phyloP scores from a whole-genome alignment of 2,888 invertebrate genomes.

The Callimorpha dominula region DNA sequence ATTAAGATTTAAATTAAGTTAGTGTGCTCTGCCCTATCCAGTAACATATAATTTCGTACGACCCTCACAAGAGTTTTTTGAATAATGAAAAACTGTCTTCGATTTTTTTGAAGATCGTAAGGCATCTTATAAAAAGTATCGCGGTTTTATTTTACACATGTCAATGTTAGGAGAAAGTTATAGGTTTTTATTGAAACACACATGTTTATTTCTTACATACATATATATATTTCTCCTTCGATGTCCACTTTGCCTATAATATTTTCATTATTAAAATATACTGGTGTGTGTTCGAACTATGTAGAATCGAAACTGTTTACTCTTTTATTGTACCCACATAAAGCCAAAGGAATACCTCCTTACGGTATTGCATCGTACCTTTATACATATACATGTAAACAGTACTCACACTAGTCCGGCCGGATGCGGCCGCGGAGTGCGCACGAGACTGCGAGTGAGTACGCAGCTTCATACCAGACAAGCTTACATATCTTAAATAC shows the following conservation, averaged over 20 bases:
- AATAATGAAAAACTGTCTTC: slow-evolving; percentile 64
- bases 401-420: too few relatives aligned
- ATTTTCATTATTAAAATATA: neutral
- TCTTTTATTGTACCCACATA: too few relatives aligned
- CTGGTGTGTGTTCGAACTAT: neutral
- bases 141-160: slow-evolving; percentile 73
- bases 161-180: slow-evolving; percentile 62
- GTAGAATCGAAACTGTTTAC: too few relatives aligned
- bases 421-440: too few relatives aligned
- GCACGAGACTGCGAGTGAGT: too few relatives aligned
- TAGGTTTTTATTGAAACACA: slow-evolving; percentile 16
- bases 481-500: too few relatives aligned
- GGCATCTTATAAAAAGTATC: slow-evolving; percentile 72
- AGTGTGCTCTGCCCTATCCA: slow-evolving; percentile 46
- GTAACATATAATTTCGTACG: slow-evolving; percentile 42
- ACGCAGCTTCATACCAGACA: too few relatives aligned
- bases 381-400: too few relatives aligned
- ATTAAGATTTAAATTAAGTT: neutral
- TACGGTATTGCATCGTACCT: too few relatives aligned
- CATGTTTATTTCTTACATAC: neutral
- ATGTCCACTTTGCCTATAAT: too few relatives aligned
- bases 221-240: neutral
- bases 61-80: slow-evolving; percentile 68
- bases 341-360: too few relatives aligned
- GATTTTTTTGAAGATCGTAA: slow-evolving; percentile 73